A percentile compares a stretch with the other conserved stretches of the same genome.
Evolutionary conservation across 92 coral and sea anemone species (phyloP).

Genomic region (Metridium senile): DNA sequence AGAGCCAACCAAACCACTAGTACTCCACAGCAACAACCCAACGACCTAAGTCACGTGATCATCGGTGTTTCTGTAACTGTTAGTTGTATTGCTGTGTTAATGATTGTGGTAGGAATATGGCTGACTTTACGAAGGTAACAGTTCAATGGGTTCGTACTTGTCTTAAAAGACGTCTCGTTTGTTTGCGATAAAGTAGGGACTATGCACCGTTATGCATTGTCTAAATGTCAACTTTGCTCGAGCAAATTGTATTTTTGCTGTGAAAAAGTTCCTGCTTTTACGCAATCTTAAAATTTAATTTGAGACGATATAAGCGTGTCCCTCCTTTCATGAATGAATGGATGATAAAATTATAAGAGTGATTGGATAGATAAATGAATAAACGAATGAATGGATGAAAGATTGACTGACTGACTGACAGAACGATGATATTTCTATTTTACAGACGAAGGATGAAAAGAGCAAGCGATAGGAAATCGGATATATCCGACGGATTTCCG

Average conservation of each 20-base stretch:
- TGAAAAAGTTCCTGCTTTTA: no score
- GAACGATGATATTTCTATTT: not conserved
- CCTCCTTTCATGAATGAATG: no score
- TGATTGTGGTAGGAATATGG: slow-evolving; percentile 13
- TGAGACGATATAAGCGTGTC: no score
- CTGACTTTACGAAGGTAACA: slow-evolving; percentile 12
- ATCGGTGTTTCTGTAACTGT: not conserved
- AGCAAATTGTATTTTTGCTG: no score
- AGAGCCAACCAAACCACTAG: no score
- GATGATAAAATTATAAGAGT: no score
- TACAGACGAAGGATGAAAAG: slow-evolving; percentile 7
- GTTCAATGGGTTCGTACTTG: not conserved
- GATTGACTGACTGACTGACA: not conserved
- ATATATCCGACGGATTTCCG: not conserved
- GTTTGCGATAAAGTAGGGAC: not conserved
- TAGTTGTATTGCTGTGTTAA: slow-evolving; percentile 9
- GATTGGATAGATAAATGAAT: no score
- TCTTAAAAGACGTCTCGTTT: not conserved
- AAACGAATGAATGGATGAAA: not conserved
- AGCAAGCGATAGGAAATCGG: not conserved
- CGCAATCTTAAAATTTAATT: no score
- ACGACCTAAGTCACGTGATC: not conserved
- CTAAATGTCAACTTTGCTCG: no score
- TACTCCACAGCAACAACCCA: not conserved
- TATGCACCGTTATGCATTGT: no score